Evolutionary conservation across 2,888 invertebrate species (phyloP), one percentile per base, ranked within the genome.

Genomic region (Scelioninae gen. 1): DNA sequence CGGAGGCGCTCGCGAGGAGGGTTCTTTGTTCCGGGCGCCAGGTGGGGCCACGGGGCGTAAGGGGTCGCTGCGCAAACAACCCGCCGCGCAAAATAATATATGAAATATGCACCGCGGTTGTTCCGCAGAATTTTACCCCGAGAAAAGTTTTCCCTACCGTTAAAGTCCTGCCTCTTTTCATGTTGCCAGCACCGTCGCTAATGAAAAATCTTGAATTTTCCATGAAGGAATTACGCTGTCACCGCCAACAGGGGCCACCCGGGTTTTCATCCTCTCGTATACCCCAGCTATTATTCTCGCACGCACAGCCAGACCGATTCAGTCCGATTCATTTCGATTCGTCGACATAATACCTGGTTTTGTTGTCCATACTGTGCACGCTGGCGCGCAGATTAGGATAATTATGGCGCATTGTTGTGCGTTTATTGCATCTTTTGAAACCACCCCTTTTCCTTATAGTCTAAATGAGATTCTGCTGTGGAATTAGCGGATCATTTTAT

Each of bases 191-290:
- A 62, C 58, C 76, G 85, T 85, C 88, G 91, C 89, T 91, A 92
- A 92, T 92, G 91, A 92, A 92, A 92, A 92, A 91, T 90, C 90
- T 90, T 91, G 91, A 92, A 92, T 92, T 91, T 92, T 91, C 90
- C 90, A 91, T 91, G 89, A 82, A 78, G 63, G 56, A 74, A 82
- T 82, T 78, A 82, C 69, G 66, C 31, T 58, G 72, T 78, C 72
- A 71, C 76, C 72, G 49, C 66, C 49, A 49, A 23, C 15, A 7
- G n/a, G 55, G 5, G 11, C 5, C 38, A 15, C 23, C 11, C 15
- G 29, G 23, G n/a, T 23, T 13, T 60, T 51, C 58, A 13, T 43
- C 47, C 62, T 13, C 51, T 55, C 38, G 69, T 23, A 29, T 29
- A 32, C 53, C 3, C 23, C 45, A 45, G 40, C 15, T 9, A 72